Base-by-base conservation (phyloP, 2,113 vertebrate genomes). In the Podarcis muralis region DNA sequence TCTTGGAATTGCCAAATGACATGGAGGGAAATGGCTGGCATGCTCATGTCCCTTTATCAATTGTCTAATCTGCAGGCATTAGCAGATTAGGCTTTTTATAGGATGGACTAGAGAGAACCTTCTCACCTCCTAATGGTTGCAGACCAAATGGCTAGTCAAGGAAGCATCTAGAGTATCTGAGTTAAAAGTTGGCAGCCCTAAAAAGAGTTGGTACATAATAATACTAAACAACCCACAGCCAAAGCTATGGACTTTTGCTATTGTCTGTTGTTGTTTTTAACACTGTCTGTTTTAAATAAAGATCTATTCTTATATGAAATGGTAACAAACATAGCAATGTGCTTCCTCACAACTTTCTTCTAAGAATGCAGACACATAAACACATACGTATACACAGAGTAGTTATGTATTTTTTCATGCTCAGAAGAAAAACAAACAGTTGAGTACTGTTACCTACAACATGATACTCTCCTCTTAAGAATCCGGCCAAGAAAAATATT, bases 401-500 rank as follows among this genome's bases (percentile, higher is more conserved):
- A 82, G 37, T 43, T 43, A 35, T 32, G 62, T 94, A 90, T 95
- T 93, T 86, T 91, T 90, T 90, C 92, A 81, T 4, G 6, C 66
- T 81, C 78, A 85, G 78, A 93, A 91, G 87, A 88, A 93, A 94
- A 95, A 93, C 89, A 96, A 96, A 95, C 89, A 95, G 84, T 93
- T 93, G 87, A 92, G 92, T 92, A 90, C 91, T 88, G 88, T 94
- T 95, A 95, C 95, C 94, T 95, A 93, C 83, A 89, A 88, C 65
- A 53, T 74, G 89, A 95, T 87, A 27, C 90, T 93, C 90, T 92
- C 85, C 30, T 93, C 75, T 88, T 86, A 92, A 93, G 74, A 27
- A 80, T 88, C 76, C 4, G n/a, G 96, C 96, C 97, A 97, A 97
- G 91, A 96, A 96, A 95, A 97, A 97, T 97, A 96, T 97, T 97